Evolutionary conservation across 2,888 invertebrate genomes (phyloP).

Genomic region (Drymonia ruficornis): DNA sequence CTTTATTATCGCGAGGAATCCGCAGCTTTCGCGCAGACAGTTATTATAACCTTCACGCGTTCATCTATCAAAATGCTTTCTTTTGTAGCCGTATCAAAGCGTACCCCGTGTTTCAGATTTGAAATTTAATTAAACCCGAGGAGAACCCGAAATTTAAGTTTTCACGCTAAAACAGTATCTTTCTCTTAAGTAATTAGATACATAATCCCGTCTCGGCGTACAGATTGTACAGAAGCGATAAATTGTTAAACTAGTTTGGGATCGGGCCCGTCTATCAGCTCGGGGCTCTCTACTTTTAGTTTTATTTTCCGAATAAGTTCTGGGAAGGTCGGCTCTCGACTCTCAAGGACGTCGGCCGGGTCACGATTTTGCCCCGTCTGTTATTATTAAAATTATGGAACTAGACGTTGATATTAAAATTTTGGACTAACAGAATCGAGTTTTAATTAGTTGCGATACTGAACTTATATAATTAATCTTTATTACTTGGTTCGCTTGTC

Average conservation of each 20-base stretch:
- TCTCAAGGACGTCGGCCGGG: constrained; percentile 65
- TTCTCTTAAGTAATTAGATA: constrained; percentile 49
- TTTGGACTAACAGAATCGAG: constrained; percentile 27
- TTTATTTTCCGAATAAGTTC: constrained; percentile 67
- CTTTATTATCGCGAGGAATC: constrained; percentile 44
- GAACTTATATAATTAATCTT: constrained; percentile 31
- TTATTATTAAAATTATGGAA: constrained; percentile 47
- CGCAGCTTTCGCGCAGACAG: constrained; percentile 44
- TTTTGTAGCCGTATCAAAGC: constrained; percentile 47
- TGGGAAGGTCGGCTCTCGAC: constrained; percentile 69
- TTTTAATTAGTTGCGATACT: constrained; percentile 29
- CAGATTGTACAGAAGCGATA: constrained; percentile 61
- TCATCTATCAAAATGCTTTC: constrained; percentile 49
- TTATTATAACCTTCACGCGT: constrained; percentile 46
- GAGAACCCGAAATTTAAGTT: constrained; percentile 24
- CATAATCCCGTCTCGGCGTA: constrained; percentile 44
- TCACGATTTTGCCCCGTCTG: constrained; percentile 42
- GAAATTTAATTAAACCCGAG: constrained; percentile 51
- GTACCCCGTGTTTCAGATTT: constrained; percentile 34
- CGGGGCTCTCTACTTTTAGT: constrained; percentile 55
- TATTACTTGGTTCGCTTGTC: constrained; percentile 14
- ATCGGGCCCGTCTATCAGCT: constrained; percentile 54
- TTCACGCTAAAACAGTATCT: constrained; percentile 46
- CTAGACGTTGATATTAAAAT: constrained; percentile 31
- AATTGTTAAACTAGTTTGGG: constrained; percentile 61